Conservation (phyloP, 2,888 invertebrate species). For the Ophion slaviceki region DNA sequence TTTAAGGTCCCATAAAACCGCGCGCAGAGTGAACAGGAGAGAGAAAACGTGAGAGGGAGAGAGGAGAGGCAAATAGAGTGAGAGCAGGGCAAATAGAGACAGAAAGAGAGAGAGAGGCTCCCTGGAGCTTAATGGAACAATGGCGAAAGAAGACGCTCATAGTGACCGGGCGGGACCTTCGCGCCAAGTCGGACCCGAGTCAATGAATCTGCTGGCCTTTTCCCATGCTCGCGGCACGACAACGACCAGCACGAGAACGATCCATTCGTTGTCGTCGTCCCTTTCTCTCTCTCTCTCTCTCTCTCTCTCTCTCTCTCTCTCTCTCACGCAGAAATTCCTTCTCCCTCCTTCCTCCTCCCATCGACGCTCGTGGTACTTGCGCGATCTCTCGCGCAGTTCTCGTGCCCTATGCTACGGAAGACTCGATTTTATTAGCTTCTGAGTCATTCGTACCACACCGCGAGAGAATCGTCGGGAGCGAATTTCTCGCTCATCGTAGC, state of each 20-base stretch:
- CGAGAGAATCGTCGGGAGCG: constrained; percentile 1
- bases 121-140: constrained; percentile 72
- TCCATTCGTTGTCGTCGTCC: constrained; percentile 48
- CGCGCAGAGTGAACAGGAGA: constrained; percentile 37
- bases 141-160: constrained; percentile 61
- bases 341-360: constrained; percentile 5
- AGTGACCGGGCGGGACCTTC: constrained; percentile 66
- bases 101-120: not conserved
- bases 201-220: constrained; percentile 81
- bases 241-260: constrained; percentile 61
- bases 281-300: too few relatives aligned
- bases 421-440: constrained; percentile 68
- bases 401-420: constrained; percentile 31
- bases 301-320: too few relatives aligned
- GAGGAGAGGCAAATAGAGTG: not conserved
- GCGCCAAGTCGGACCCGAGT: constrained; percentile 74
- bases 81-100: too few relatives aligned
- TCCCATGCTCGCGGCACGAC: constrained; percentile 71
- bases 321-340: not conserved
- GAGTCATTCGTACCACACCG: constrained; percentile 62
- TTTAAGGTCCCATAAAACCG: constrained; percentile 74
- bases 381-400: constrained; percentile 9
- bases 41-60: constrained; percentile 6
- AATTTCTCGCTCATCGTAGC: not conserved
- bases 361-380: constrained; percentile 10